Base-by-base conservation (phyloP, 1,140 invertebrate species). In the Hypothenemus hampei region DNA sequence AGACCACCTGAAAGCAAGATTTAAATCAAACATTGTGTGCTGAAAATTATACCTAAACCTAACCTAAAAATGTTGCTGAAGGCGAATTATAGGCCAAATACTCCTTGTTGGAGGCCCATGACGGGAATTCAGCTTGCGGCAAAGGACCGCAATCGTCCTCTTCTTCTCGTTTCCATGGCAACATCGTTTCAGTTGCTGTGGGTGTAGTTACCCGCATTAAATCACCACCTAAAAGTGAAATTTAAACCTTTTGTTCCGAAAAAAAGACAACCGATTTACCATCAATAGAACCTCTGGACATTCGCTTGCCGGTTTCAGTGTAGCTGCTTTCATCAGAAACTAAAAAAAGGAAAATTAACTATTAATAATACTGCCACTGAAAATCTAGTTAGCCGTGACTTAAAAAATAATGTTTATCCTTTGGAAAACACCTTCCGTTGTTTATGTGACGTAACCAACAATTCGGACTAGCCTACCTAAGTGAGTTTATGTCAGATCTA, bases 61-160 rank as follows among this genome's bases (percentile, higher is more conserved):
- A 80, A 91, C 89, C 87, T 76, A 93, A 77, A 72, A 92, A 91
- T 31, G 91, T 93, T 22, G 89, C 87, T 11, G 89, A 91, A 2
- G 91, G 91, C 35, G 90, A 93, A 71, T 84, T 89, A 66, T 93
- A 93, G n/a, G 87, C 85, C 49, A 92, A 73, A 68, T 94, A 94
- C 69, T 95, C 91, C 68, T 92, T 92, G 67, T 93, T 94, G 1
- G 88, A 88, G 41, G 89, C 89, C 91, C 91, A 94, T 2, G 86
- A 81, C 11, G 91, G 91, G 71, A 93, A 94, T 70, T 94, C 91
- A 49, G 84, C 84, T 72, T 93, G 91, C 63, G 89, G 84, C n/a
- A 91, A 68, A 15, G 83, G 83, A 20, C 76, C 78, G 23, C 81
- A 79, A 18, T 79, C 80, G 51, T 81, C 78, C 15, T 81, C 77